Evolutionary conservation across 2,797 vertebrate species (phyloP), one percentile per base, ranked within the genome.

Genomic region (Propithecus perrieri): DNA sequence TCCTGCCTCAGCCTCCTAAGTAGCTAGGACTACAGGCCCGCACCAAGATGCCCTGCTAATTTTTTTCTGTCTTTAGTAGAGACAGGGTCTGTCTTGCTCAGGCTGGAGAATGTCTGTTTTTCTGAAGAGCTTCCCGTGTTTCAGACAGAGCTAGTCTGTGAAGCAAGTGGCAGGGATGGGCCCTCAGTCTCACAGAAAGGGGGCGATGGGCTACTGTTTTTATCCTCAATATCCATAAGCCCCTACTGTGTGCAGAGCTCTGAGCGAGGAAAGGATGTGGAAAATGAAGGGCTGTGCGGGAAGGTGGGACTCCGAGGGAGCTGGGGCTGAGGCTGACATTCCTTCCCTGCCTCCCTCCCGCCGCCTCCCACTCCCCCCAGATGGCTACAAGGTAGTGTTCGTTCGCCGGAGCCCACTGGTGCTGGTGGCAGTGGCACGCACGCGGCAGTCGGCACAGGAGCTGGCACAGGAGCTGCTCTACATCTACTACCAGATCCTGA

Each of bases 401-500:
- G 99, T 99, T 65, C 99, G 99, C 96, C 99, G 99, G 97, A 99
- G 99, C 93, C 99, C 99, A 0, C 98, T 99, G 97, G 99, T 99
- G 93, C 98, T 99, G 97, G 99, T 99, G 96, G 99, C 99, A 0
- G 99, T 99, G 97, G 99, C 99, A 0, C 99, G 99, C 28, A 99
- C 99, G 7, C 98, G 95, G 92, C 99, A 99, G 98, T 99, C 99
- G 0, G 99, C 99, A 92, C 99, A 99, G 94, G 99, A 99, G 98
- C 99, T 99, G 24, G 99, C 99, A 20, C 99, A 99, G 1, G 99
- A 99, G 98, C 99, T 99, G 94, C 99, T 99, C 53, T 99, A 99
- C 98, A 99, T 99, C 98, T 99, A 99, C 98, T 99, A 99, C 98
- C 99, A 99, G 98, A 99, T 99, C 35, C 98, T 99, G 95, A 99